Base-by-base conservation (phyloP, 2,113 vertebrate species). In the Jaculus jaculus region DNA sequence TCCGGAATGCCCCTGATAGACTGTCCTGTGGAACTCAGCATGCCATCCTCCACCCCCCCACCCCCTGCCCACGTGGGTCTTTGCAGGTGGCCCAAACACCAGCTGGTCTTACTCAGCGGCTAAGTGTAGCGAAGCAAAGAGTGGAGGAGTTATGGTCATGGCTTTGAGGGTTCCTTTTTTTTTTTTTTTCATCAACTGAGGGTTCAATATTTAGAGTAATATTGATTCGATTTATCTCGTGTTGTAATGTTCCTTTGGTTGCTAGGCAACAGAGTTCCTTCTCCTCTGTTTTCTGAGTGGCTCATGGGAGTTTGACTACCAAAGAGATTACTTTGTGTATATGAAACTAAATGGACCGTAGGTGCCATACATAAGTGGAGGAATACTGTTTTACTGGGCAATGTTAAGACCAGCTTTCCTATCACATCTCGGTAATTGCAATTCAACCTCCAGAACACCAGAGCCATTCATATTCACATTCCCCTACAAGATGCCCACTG, bases 191-290 rank as follows among this genome's bases (percentile, higher is more conserved):
- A 88, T 95, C 96, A 95, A 74, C 79, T 73, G 94, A 96, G 90
- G 83, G 96, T 97, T 97, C 97, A 97, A 97, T 98, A 98, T 98
- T 97, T 97, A 98, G 97, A 98, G 95, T 89, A 90, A 96, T 97
- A 98, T 96, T 98, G 97, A 98, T 98, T 97, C 96, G 66, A 98
- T 98, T 98, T 98, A 98, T 98, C 97, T 98, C 86, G 96, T 60
- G 66, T 96, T 98, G 96, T 96, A 97, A 96, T 0, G 34, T 94
- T 93, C 96, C 17, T 54, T 93, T 16, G 96, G 98, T 98, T 97
- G 96, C 98, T 96, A 98, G 90, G 98, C 98, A 98, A 98, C 98
- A 94, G 96, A 69, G 1, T 94, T 97, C 97, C 96, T 92, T 96
- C 97, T 96, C 95, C 96, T 93, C 96, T 89, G 16, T 96, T 92